Evolutionary conservation across 2,888 invertebrate genomes (phyloP).

Genomic region (Apamea crenata): DNA sequence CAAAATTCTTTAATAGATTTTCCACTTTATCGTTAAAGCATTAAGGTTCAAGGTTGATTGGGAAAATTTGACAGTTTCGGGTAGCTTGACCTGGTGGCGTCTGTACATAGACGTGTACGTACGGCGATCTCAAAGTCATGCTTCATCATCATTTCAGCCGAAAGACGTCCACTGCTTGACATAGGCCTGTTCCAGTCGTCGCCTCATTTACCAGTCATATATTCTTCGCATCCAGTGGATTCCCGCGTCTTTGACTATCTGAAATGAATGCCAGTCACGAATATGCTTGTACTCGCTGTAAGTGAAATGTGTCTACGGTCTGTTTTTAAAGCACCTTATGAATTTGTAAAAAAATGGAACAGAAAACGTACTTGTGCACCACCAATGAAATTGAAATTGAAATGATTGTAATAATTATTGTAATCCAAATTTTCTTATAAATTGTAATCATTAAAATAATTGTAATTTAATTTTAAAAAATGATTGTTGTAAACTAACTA

Average conservation of each 20-base stretch:
- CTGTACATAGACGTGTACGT: no score
- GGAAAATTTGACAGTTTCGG: no score
- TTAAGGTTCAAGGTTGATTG: no score
- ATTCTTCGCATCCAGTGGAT: neutral
- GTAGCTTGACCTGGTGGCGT: no score
- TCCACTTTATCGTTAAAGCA: no score
- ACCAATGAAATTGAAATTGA: no score
- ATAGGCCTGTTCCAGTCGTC: neutral
- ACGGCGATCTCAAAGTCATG: neutral
- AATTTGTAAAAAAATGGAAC: neutral
- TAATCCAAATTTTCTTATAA: no score
- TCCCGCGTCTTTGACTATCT: neutral
- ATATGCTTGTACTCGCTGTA: neutral
- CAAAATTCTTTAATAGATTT: no score
- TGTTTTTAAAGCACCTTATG: neutral
- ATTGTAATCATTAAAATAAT: no score
- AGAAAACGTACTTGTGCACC: neutral
- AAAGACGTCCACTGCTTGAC: neutral
- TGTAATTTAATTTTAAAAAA: no score
- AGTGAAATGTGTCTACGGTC: neutral
- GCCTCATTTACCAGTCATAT: neutral
- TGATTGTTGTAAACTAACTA: no score
- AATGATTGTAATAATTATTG: no score
- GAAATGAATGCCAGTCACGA: neutral
- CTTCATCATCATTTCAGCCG: neutral